Evolutionary conservation across 2,888 invertebrate genomes (phyloP), one percentile per base, ranked within the genome.

Genomic region (Harpalus rubripes): DNA sequence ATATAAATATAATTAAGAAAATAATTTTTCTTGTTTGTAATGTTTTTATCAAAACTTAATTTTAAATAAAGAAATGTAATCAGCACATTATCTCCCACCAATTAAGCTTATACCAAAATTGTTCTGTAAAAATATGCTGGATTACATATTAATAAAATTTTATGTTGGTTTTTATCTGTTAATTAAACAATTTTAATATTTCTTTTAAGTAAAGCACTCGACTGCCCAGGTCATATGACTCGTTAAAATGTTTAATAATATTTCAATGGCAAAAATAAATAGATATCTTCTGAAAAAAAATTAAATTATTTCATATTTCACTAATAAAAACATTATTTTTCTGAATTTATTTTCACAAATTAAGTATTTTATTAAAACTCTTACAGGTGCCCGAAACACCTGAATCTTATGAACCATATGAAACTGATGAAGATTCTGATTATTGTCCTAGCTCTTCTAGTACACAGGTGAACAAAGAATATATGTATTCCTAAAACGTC

Each of bases 241-340:
- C 44, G 44, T 44, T 44, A 44, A 44, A 44, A 44, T 44, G 44
- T 44, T 44, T 44, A 44, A 44, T 44, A 44, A 44, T 44, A 44
- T 44, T 44, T 44, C 44, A 44, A 1, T 44, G 4, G 4, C 4
- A 44, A 44, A 44, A 44, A 44, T 41, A 41, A 41, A 41, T 7
- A 41, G 6, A 41, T 41, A 7, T 41, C 41, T 41, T 41, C 41
- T 41, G 41, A 41, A 41, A 41, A 41, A 41, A 41, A n/a, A n/a
- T n/a, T n/a, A 41, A 41, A 41, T 7, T 41, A 41, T 41, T 41
- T 41, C 41, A 41, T 41, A 41, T 41, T 44, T 44, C 44, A 44
- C 44, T 44, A 44, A 44, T 44, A 44, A 44, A 44, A 44, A 44
- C 44, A 44, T 44, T 44, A 44, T 44, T 44, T 44, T 44, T 22